Base-by-base conservation (phyloP, 2,888 invertebrate genomes). In the Synanthedon tipuliformis region DNA sequence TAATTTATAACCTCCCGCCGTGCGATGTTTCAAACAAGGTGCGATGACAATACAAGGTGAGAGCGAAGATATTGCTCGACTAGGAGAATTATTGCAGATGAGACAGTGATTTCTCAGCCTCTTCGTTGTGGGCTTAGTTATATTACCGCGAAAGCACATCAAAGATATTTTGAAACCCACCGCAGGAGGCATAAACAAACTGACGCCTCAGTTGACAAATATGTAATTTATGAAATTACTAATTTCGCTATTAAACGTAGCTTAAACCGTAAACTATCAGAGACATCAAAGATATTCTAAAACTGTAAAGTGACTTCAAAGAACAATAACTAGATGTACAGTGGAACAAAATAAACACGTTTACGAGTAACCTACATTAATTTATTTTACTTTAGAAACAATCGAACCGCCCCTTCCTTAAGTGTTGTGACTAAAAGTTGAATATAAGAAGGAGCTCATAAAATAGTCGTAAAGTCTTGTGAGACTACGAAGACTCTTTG, bases 1-100 rank as follows among this genome's bases (percentile, higher is more conserved):
- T 85, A 83, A 86, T 85, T 84, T 85, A 85, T 81, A 81, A 82
- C 76, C 73, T 69, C 68, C 68, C 69, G 68, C 73, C 74, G 75
- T 77, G 76, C 73, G 73, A 71, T 71, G 72, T 73, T 61, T 76
- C 65, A 68, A 69, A 72, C 62, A 63, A 65, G 61, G 67, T 62
- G 65, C 67, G 80, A 73, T 75, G 80, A 84, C 81, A 80, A 73
- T 71, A 61, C 63, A 62, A 68, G 66, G 62, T 65, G 57, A 60
- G 59, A 61, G 66, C 63, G 59, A 70, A 66, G 72, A 71, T 73
- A 75, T 76, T 73, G 64, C 68, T 66, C 62, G 63, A 66, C 73
- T 73, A 72, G 71, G 71, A 69, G 66, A 75, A 71, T 78, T 78
- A 82, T 78, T 75, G 73, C 74, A 73, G 72, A 77, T 64, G 64